phyloP scores from a whole-genome alignment of 2,888 invertebrate genomes.

The Teleiodes luculella region DNA sequence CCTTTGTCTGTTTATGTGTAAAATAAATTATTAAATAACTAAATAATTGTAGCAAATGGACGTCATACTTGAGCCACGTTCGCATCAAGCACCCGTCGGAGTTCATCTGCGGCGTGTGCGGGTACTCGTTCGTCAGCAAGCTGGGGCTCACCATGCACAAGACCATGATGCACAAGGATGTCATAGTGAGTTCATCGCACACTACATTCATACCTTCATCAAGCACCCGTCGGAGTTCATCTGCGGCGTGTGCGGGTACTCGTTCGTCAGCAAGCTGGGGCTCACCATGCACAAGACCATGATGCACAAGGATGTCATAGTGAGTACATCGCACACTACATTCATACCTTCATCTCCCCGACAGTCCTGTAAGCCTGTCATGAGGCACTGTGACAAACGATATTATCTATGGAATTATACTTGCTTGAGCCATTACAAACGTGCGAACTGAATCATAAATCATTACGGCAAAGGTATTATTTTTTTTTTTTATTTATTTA shows the following conservation, averaged over 20 bases:
- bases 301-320: slow-evolving; percentile 62
- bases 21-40: no score
- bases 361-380: neutral
- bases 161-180: slow-evolving; percentile 66
- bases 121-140: slow-evolving; percentile 67
- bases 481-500: no score
- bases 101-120: slow-evolving; percentile 65
- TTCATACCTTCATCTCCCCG: no score
- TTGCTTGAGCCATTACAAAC: no score
- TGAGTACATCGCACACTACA: slow-evolving; percentile 25
- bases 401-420: no score
- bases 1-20: no score
- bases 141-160: slow-evolving; percentile 64
- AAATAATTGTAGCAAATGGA: slow-evolving; percentile 72
- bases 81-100: slow-evolving; percentile 70
- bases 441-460: no score
- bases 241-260: slow-evolving; percentile 66
- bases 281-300: slow-evolving; percentile 64
- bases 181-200: slow-evolving; percentile 31
- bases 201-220: slow-evolving; percentile 28
- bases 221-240: slow-evolving; percentile 70
- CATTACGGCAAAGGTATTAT: no score
- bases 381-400: no score
- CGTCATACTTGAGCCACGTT: slow-evolving; percentile 67
- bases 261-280: slow-evolving; percentile 65